phyloP scores from a whole-genome alignment of 2,113 vertebrate genomes.

The Pyrgilauda ruficollis region DNA sequence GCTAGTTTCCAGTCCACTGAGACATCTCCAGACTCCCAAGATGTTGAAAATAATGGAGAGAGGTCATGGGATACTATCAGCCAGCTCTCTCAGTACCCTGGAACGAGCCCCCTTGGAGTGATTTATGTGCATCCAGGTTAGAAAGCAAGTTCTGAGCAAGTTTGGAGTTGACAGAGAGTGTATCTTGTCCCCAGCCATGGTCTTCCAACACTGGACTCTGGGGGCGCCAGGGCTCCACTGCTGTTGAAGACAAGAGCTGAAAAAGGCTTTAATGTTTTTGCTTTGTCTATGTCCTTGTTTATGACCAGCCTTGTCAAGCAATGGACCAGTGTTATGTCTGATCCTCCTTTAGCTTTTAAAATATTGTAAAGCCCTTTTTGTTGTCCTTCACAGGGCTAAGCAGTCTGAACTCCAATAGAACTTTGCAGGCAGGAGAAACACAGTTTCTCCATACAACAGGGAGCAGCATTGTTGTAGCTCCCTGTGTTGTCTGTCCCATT shows the following conservation, averaged over 20 bases:
- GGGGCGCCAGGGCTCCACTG: rapidly evolving
- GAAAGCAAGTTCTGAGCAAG: background rate
- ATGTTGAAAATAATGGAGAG: background rate
- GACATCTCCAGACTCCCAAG: background rate
- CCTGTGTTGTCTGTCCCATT: background rate
- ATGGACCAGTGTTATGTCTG: background rate
- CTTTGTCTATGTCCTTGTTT: background rate
- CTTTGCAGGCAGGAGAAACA: background rate
- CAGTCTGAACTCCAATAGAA: background rate
- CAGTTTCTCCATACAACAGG: rapidly evolving
- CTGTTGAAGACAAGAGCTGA: background rate
- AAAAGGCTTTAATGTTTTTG: background rate
- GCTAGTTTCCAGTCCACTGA: background rate
- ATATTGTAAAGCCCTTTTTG: background rate
- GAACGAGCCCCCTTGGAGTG: rapidly evolving
- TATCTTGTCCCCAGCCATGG: background rate
- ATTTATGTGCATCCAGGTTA: background rate
- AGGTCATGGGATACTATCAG: background rate
- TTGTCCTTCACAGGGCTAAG: background rate
- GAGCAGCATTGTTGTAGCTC: background rate
- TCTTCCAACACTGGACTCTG: background rate
- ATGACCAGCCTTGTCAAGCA: background rate
- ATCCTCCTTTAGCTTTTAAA: background rate
- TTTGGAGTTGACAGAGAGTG: background rate
- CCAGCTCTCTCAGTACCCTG: background rate